Evolutionary conservation across 2,888 invertebrate genomes (phyloP), one percentile per base, ranked within the genome.

Genomic region (Entomobrya multifasciata): DNA sequence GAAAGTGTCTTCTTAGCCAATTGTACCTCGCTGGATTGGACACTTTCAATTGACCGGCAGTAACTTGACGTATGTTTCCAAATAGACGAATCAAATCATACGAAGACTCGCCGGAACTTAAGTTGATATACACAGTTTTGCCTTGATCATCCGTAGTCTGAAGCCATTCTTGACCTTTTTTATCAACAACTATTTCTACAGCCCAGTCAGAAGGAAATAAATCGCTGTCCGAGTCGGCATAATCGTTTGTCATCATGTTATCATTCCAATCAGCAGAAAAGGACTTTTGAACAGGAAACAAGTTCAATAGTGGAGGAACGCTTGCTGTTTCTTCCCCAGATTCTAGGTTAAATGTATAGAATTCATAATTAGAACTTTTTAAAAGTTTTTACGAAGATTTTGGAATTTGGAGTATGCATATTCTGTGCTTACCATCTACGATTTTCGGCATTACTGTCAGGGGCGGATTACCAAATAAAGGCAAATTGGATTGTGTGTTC

Each of bases 71-170:
- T 6, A 20, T 6, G 8, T 27, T 44, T 25, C 67, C 70, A 47
- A 84, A 30, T 0, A 67, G 27, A n/a, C 44, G 36, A 8, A 60
- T 27, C 25, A 86, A 76, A 30, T 90, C 82, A 83, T 91, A 91
- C 15, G 91, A 88, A 4, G 92, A 92, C 88, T 92, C 91, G n/a
- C 92, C 92, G 88, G 92, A 92, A 87, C 89, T 89, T 72, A 90
- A 90, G 81, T 93, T 92, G 3, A 92, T 83, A 88, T 91, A 92
- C 88, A 91, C 91, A 49, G 70, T 87, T 44, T 88, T 92, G 5
- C 92, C 92, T 72, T 89, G 88, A 15, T 89, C 88, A 82, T 92
- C 91, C 11, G 87, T n/a, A 57, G 88, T 90, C 88, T 91, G 65
- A 13, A 86, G 67, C 90, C 90, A 91, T 41, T 87, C 88, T 22